phyloP scores from a whole-genome alignment of 2,888 invertebrate species.

The Pyrgus malvae region DNA sequence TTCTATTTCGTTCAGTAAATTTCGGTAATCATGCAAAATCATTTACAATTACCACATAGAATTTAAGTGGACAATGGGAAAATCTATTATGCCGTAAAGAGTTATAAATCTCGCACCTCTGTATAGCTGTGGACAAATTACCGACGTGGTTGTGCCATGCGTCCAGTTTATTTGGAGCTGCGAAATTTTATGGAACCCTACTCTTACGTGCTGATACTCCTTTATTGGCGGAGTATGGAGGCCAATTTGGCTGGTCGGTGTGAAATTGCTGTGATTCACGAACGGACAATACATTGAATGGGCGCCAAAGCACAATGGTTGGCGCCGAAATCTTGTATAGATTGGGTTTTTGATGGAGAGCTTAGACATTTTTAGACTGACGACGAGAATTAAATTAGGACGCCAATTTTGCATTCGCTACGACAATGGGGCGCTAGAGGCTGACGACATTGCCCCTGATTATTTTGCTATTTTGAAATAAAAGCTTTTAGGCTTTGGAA shows the following conservation, averaged over 20 bases:
- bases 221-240: slow-evolving; percentile 26
- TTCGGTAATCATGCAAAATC: background rate
- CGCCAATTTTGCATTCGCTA: slow-evolving; percentile 8
- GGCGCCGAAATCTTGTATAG: slow-evolving; percentile 34
- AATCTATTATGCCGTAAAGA: slow-evolving; percentile 29
- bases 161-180: slow-evolving; percentile 32
- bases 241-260: slow-evolving; percentile 34
- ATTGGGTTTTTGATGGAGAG: slow-evolving; percentile 35
- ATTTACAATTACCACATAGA: background rate
- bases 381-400: slow-evolving; percentile 19
- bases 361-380: slow-evolving; percentile 16
- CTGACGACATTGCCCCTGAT: background rate
- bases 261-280: slow-evolving; percentile 43
- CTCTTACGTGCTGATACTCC: slow-evolving; percentile 2
- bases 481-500: background rate
- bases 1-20: no score
- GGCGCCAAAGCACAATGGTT: slow-evolving; percentile 39
- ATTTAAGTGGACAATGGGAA: slow-evolving; percentile 6
- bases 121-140: slow-evolving; percentile 36
- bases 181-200: slow-evolving; percentile 10
- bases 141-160: slow-evolving; percentile 20
- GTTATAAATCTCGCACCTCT: slow-evolving; percentile 37
- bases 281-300: slow-evolving; percentile 44
- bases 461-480: background rate
- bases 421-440: slow-evolving; percentile 3